Base-by-base conservation (phyloP, 2,888 invertebrate species). In the Antheraea yamamai region DNA sequence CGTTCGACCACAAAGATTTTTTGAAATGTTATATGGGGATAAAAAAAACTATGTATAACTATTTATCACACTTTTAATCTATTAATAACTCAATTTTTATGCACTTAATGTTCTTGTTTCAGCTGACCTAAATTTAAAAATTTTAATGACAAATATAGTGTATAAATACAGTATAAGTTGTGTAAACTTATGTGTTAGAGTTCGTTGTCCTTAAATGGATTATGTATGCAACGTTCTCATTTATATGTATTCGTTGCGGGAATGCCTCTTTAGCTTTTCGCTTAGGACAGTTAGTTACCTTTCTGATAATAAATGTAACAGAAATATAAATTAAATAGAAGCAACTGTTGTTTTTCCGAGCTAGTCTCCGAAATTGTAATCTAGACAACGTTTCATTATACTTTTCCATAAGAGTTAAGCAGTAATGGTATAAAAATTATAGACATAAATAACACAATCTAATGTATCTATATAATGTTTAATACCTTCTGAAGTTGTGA, bases 171-270 rank as follows among this genome's bases (percentile, higher is more conserved):
- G 12, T 12, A 12, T 23, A 61, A 3, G 2, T 64, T 66, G 16
- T 20, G 16, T 66, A 30, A 64, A 64, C 8, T 26, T 26, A 64
- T 30, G 4, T 30, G 16, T 16, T 6, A 66, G 30, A 75, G 74
- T 72, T 75, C 74, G 72, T 75, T 71, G 74, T 61, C 58, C 74
- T 39, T 75, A 75, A 75, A 72, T 72, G 74, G 74, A 75, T 75
- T 75, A 74, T 20, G 39, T n/a, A 30, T 75, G 74, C 58, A 58
- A 52, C 47, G 72, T 58, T 47, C 30, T 71, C 74, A 75, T 75
- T 75, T 75, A 61, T 72, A 75, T 6, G 74, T 72, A 72, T 75
- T 75, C 74, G 23, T 26, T 66, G 26, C 12, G 23, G 61, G 61
- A n/a, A 61, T 12, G 61, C 10, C 64, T 66, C 26, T 26, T 26